Conservation (phyloP, 2,113 vertebrate species). For the Paraplagusia blochii region DNA sequence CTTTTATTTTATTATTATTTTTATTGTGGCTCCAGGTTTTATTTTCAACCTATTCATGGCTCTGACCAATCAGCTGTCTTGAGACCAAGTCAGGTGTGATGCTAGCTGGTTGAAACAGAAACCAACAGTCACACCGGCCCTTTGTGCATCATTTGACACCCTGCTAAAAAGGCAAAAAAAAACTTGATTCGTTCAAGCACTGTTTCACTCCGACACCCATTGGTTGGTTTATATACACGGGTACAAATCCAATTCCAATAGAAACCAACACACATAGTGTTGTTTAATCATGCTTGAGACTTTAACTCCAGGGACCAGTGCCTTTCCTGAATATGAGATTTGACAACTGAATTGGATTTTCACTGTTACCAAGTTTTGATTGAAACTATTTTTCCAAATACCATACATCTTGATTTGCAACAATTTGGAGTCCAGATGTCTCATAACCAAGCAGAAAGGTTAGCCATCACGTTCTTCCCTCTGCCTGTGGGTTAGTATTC, state of each 20-base stretch:
- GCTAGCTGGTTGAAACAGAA: too few species aligned
- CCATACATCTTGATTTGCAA: conserved; percentile 42
- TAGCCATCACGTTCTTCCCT: conserved; percentile 31
- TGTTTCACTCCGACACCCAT: background rate
- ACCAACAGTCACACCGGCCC: too few species aligned
- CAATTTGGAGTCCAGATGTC: conserved; percentile 8
- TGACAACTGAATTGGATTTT: conserved; percentile 16
- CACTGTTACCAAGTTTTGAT: conserved; percentile 2
- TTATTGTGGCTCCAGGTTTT: too few species aligned
- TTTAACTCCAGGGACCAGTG: conserved; percentile 6
- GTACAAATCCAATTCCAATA: background rate
- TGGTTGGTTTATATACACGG: conserved; percentile 2
- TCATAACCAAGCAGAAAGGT: conserved; percentile 32
- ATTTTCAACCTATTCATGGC: too few species aligned
- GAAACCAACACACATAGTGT: background rate
- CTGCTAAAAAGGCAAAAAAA: too few species aligned
- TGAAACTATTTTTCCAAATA: conserved; percentile 15
- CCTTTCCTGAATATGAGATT: conserved; percentile 2
- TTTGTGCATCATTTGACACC: too few species aligned
- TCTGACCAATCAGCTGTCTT: too few species aligned
- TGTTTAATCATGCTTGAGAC: conserved; percentile 18
- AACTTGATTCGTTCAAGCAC: too few species aligned
- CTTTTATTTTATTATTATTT: too few species aligned
- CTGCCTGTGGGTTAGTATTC: conserved; percentile 15
- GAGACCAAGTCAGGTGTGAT: too few species aligned